Evolutionary conservation across 2,888 invertebrate genomes (phyloP), one percentile per base, ranked within the genome.

Genomic region (Encarsia formosa): DNA sequence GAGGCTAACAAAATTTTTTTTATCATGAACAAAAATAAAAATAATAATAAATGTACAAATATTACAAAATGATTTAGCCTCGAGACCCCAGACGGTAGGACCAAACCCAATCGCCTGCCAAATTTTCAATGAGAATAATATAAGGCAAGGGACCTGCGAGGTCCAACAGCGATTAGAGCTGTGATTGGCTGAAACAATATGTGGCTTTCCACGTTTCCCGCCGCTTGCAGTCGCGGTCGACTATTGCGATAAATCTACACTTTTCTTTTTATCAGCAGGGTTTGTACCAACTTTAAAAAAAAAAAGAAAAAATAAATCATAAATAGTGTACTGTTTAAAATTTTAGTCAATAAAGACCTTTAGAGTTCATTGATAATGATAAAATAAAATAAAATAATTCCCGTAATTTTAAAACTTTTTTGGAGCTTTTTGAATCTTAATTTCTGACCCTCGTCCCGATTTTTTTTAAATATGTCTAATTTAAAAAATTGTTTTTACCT

Each of bases 41-140:
- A 23, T 39, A 13, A 20, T 11, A 9, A 18, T 18, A 41, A 41
- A 15, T 19, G 20, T 5, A 15, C 9, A 15, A 34, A n/a, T 9
- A 42, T 9, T 2, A 4, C 4, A 40, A 24, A 20, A 23, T 5
- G 26, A 40, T 5, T 47, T 38, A 52, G 52, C 52, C 64, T 67
- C 63, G 65, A 63, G 64, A 49, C 59, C 64, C 61, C 59, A 69
- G 68, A 72, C 73, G 73, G 73, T 73, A 73, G 73, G 72, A 71
- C 71, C 73, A 73, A 74, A 73, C n/a, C n/a, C 74, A 74, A 74
- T 74, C 73, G 74, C 74, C 74, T 74, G 74, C 73, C 72, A 61
- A 35, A 63, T 61, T n/a, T n/a, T n/a, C n/a, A n/a, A n/a, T n/a
- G n/a, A n/a, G n/a, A n/a, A n/a, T n/a, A n/a, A n/a, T n/a, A n/a